Percentiles rank a stretch among this genome's conserved stretches.
phyloP scores from a whole-genome alignment of 2,113 vertebrate species.

The Crotalus horridus region DNA sequence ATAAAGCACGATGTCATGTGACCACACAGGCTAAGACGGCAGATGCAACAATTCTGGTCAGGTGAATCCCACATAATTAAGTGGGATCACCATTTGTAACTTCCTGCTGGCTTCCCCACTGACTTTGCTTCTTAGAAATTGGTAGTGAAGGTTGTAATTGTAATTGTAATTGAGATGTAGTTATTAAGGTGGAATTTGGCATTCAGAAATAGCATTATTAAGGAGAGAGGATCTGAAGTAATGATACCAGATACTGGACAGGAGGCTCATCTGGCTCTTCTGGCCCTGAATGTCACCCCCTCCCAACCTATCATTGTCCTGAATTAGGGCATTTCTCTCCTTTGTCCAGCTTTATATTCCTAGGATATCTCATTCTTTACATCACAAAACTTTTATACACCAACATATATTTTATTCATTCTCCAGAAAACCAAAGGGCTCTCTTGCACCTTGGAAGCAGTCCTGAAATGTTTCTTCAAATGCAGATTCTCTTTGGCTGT shows the following conservation, averaged over 20 bases:
- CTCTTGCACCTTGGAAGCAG: background rate
- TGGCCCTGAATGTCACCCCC: background rate
- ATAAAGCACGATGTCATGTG: background rate
- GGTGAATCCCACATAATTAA: background rate
- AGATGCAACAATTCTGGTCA: background rate
- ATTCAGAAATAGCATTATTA: background rate
- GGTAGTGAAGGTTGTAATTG: background rate
- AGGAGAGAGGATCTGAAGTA: background rate
- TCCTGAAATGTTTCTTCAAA: background rate
- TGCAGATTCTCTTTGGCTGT: background rate
- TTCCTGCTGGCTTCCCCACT: background rate
- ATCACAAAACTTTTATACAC: background rate
- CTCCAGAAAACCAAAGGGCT: background rate
- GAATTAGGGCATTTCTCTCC: background rate
- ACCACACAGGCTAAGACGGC: background rate
- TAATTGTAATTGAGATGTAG: background rate
- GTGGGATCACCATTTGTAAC: background rate
- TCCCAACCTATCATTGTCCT: background rate
- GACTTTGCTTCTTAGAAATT: background rate
- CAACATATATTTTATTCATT: background rate
- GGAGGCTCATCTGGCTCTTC: background rate
- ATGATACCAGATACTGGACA: background rate
- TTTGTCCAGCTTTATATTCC: background rate
- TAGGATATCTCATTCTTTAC: background rate
- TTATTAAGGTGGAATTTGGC: background rate